Conservation (phyloP, 1,140 invertebrate genomes). For the Cheumatopsyche charites region DNA sequence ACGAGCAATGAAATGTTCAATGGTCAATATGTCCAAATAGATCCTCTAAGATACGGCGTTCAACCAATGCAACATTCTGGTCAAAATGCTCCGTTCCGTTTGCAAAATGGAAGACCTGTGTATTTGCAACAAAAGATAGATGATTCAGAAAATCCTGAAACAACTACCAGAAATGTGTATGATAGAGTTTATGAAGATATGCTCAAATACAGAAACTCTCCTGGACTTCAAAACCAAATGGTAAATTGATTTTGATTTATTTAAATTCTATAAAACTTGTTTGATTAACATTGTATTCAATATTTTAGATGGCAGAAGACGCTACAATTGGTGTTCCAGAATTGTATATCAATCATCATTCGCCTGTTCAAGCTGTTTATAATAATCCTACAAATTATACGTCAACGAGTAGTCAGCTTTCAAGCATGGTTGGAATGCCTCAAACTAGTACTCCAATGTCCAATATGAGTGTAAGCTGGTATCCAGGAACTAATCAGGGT, state of each 20-base stretch:
- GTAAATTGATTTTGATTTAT: conserved; percentile 8
- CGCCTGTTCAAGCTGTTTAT: conserved; percentile 40
- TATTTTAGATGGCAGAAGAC: conserved; percentile 31
- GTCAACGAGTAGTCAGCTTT: conserved; percentile 15
- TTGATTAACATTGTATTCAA: neutral
- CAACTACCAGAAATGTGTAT: conserved; percentile 27
- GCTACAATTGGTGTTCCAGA: conserved; percentile 27
- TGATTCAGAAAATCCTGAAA: neutral
- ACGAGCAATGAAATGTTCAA: conserved; percentile 35
- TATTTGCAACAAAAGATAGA: conserved; percentile 30
- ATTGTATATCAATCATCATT: conserved; percentile 39
- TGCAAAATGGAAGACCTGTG: conserved; percentile 24
- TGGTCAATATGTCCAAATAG: conserved; percentile 44
- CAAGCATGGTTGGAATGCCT: conserved; percentile 2
- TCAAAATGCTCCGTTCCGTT: conserved; percentile 9
- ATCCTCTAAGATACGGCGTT: conserved; percentile 40
- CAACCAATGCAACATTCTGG: conserved; percentile 24
- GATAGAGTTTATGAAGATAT: conserved; percentile 47
- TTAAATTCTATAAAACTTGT: neutral
- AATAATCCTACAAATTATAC: conserved; percentile 31
- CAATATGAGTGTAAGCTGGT: conserved; percentile 31
- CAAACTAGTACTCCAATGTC: conserved; percentile 26
- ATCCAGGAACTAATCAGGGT: conserved; percentile 22
- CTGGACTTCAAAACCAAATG: conserved; percentile 34
- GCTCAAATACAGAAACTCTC: conserved; percentile 44